Conservation (phyloP, 1,140 invertebrate species). For the Aphelenchoides fujianensis region DNA sequence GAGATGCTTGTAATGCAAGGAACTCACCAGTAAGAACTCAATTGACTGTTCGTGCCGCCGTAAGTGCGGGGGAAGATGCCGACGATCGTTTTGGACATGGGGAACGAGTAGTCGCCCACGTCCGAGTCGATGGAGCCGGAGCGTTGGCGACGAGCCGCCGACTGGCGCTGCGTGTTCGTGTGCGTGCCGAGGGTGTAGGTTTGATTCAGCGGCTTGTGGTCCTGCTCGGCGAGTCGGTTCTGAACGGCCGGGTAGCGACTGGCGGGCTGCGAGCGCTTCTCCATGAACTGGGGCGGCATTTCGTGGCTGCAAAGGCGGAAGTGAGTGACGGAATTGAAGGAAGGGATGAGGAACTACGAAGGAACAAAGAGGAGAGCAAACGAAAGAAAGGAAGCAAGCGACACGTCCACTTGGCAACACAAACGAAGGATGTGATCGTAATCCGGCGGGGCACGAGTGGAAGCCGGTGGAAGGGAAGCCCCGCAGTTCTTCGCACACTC, state of each 20-base stretch:
- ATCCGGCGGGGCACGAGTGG: too few relatives aligned
- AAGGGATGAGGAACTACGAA: too few relatives aligned
- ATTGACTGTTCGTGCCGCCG: background rate
- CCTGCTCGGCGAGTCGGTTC: slow-evolving; percentile 34
- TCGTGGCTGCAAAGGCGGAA: too few relatives aligned
- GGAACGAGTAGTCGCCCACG: slow-evolving; percentile 39
- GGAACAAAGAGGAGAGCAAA: too few relatives aligned
- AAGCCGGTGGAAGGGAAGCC: too few relatives aligned
- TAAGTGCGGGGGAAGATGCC: slow-evolving; percentile 7
- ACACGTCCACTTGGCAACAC: too few relatives aligned
- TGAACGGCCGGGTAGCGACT: slow-evolving; percentile 31
- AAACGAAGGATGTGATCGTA: too few relatives aligned
- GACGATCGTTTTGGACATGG: background rate
- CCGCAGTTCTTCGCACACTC: too few relatives aligned
- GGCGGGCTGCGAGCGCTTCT: background rate
- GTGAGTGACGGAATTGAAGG: too few relatives aligned
- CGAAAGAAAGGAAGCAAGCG: too few relatives aligned
- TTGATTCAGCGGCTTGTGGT: slow-evolving; percentile 36
- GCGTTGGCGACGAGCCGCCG: slow-evolving; percentile 18
- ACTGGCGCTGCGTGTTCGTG: background rate
- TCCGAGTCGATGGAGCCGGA: slow-evolving; percentile 39
- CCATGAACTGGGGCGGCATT: background rate
- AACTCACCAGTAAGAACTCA: too few relatives aligned
- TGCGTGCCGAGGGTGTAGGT: slow-evolving; percentile 36
- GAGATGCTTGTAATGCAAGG: too few relatives aligned